Percentiles rank a stretch among this genome's conserved stretches.
phyloP scores from a whole-genome alignment of 2,888 invertebrate genomes.

The Seladonia tumulorum region DNA sequence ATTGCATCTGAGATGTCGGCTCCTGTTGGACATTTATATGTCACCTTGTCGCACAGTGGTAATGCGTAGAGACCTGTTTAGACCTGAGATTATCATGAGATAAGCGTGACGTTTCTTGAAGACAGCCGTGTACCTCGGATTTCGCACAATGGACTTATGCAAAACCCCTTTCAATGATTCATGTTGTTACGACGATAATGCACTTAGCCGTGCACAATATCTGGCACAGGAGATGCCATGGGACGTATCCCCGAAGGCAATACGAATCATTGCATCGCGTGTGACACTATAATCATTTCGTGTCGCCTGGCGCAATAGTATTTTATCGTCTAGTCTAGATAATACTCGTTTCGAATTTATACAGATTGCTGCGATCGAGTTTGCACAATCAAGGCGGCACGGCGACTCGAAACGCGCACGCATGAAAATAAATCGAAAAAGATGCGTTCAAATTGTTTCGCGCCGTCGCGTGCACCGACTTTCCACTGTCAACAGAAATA shows the following conservation, averaged over 20 bases:
- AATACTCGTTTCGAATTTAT: conserved; percentile 1
- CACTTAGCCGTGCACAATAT: not conserved
- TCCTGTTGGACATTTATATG: conserved; percentile 4
- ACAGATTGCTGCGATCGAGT: not conserved
- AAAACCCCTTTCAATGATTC: conserved; percentile 10
- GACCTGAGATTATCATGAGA: conserved; percentile 1
- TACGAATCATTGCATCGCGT: not conserved
- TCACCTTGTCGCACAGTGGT: not conserved
- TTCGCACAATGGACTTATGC: conserved; percentile 10
- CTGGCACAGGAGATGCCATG: not conserved
- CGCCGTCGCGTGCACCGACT: not conserved
- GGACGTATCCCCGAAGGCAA: conserved; percentile 1
- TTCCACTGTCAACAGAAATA: not conserved
- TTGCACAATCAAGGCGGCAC: not conserved
- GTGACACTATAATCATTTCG: not conserved
- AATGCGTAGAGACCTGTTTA: not conserved
- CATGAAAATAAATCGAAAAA: not conserved
- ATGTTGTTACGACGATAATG: conserved; percentile 13
- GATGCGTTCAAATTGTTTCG: not conserved
- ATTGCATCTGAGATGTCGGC: not conserved
- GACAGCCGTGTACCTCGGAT: conserved; percentile 1
- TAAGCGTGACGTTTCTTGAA: conserved; percentile 9
- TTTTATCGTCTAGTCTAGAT: not conserved
- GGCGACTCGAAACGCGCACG: not conserved
- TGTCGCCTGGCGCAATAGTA: not conserved